These are phyloP conservation scores for Ferrisia virgata DNA, from an alignment of 2,888 invertebrate genomes.

Conservation along the genomic window DNA sequence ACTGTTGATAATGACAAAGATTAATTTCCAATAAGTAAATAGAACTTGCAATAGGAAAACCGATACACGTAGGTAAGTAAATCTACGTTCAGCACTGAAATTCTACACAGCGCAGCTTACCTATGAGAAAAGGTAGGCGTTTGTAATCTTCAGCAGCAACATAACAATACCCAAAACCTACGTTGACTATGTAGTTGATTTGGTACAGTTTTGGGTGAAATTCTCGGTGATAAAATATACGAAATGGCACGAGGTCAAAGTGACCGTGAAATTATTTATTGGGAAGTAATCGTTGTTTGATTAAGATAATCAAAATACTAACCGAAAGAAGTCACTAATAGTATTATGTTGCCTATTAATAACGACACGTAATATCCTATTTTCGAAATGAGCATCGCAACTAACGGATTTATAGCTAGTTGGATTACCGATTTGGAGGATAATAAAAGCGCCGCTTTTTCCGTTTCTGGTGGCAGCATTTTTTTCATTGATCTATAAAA, in stretches of 20 bases:
- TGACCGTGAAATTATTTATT: constrained; percentile 2
- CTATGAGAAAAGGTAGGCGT: neutral
- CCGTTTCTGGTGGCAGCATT: constrained; percentile 27
- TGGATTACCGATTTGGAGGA: constrained; percentile 80
- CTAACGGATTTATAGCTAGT: constrained; percentile 70
- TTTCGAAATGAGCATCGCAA: constrained; percentile 66
- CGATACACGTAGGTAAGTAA: neutral
- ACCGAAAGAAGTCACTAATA: constrained; percentile 68
- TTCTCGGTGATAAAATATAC: neutral
- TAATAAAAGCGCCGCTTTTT: constrained; percentile 55
- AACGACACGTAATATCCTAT: constrained; percentile 68
- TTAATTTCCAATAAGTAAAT: constrained; percentile 4
- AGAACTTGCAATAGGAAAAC: neutral
- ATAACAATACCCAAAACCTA: no score
- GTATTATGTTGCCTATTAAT: constrained; percentile 65
- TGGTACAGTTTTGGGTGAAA: neutral
- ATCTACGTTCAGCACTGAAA: neutral
- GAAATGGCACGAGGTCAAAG: constrained; percentile 12
- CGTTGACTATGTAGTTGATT: constrained; percentile 7
- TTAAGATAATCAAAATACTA: constrained; percentile 52
- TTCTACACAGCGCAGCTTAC: no score
- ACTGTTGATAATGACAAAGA: neutral
- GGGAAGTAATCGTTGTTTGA: constrained; percentile 24
- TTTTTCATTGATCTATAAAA: constrained; percentile 3
- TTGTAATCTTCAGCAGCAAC: neutral